Evolutionary conservation across 2,888 invertebrate species (phyloP), one percentile per base, ranked within the genome.

Genomic region (Eupithecia abbreviata): DNA sequence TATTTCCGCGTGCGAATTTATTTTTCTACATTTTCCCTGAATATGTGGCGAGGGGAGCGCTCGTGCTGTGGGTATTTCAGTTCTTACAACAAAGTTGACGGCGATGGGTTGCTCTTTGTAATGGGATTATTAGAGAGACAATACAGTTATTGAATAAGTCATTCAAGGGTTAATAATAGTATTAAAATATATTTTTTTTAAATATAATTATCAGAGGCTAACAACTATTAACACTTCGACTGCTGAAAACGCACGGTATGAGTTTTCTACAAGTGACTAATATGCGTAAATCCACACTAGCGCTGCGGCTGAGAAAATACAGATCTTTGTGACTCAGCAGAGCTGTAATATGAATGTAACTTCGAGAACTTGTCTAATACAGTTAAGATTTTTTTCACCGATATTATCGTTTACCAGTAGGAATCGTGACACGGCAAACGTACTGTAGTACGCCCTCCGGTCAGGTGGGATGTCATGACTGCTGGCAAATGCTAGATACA

Each of bases 1-100:
- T 77, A 78, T 82, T 80, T 72, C 75, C 77, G 79, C 70, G 78
- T 75, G 12, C 74, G 75, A 79, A 77, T 73, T 74, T 69, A 47
- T 69, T 78, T 78, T 79, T 73, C 72, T 77, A 76, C 75, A 77
- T 75, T 75, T 77, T 74, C 71, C 76, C 74, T 73, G 73, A 47
- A 49, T 30, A 62, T n/a, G 30, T 62, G 30, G 12, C 62, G 62
- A 62, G 62, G 62, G 62, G 30, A 62, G 62, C 62, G 30, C 12
- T 58, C 18, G 4, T 62, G n/a, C 55, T 18, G 30, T 62, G 30
- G 62, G 18, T 62, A 30, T 30, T 62, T 30, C 30, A 30, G 62
- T 62, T 62, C 3, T 58, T 30, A 62, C 10, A 12, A 62, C 62
- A 30, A 62, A 30, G 62, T 30, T 62, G 12, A 30, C 0, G 62